Evolutionary conservation across 2,888 invertebrate genomes (phyloP).

Genomic region (Drosophila affinis): DNA sequence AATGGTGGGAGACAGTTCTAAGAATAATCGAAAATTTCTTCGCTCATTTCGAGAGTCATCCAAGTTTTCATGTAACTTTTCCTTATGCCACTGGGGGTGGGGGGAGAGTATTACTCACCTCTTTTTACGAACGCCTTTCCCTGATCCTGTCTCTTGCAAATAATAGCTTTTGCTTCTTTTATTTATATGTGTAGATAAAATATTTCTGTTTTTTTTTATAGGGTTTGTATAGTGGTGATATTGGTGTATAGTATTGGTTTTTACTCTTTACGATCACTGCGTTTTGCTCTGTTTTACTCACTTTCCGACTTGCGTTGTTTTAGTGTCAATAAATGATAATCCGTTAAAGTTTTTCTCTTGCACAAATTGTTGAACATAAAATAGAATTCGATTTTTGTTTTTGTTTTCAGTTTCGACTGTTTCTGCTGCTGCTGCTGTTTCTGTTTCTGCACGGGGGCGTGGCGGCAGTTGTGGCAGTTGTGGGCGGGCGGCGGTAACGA

Average conservation of each 20-base stretch:
- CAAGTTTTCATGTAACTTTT: not conserved
- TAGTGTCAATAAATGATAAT: constrained; percentile 67
- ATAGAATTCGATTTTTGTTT: constrained; percentile 75
- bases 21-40: not conserved
- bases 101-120: not conserved
- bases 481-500: constrained; percentile 58
- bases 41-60: not conserved
- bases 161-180: not conserved
- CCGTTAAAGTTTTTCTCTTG: constrained; percentile 80
- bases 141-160: not conserved
- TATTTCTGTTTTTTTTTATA: not conserved
- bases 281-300: constrained; percentile 46
- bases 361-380: constrained; percentile 82
- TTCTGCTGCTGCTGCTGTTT: constrained; percentile 35
- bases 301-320: constrained; percentile 41
- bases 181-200: not conserved
- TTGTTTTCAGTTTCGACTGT: constrained; percentile 73
- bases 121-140: not conserved
- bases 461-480: constrained; percentile 65
- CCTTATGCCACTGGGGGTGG: too few species aligned
- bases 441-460: constrained; percentile 48
- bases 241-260: constrained; percentile 3
- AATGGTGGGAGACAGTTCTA: constrained; percentile 16
- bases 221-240: not conserved
- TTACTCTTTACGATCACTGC: constrained; percentile 13